A percentile compares a stretch with the other conserved stretches of the same genome.
These are phyloP conservation scores for Xanthia togata DNA, from an alignment of 2,888 invertebrate genomes.

Conservation along the genomic window DNA sequence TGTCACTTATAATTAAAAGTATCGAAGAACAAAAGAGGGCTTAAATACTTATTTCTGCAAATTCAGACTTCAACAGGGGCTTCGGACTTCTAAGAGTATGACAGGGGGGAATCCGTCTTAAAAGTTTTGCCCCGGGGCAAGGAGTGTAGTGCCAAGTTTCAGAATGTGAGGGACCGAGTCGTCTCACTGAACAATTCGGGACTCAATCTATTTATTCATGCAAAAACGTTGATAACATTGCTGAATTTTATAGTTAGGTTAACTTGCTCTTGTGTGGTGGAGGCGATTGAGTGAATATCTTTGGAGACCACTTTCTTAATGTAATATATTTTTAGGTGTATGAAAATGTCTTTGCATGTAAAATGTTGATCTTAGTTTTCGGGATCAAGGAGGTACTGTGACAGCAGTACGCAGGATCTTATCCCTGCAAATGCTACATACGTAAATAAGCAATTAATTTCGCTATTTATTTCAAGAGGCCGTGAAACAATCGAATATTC, in stretches of 20 bases:
- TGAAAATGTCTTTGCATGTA: not conserved
- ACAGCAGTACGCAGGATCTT: too few species aligned
- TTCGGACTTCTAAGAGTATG: conserved; percentile 44
- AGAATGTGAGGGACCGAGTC: conserved; percentile 37
- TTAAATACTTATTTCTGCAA: conserved; percentile 49
- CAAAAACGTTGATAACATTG: conserved; percentile 53
- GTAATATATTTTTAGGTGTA: not conserved
- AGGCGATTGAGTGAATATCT: conserved; percentile 15
- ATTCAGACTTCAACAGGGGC: conserved; percentile 32
- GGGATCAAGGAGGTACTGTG: not conserved
- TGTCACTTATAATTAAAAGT: conserved; percentile 35
- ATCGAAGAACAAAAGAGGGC: conserved; percentile 36
- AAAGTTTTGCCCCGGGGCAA: conserved; percentile 47
- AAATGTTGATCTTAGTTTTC: not conserved
- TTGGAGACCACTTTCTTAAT: not conserved
- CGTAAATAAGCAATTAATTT: too few species aligned
- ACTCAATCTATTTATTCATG: conserved; percentile 55
- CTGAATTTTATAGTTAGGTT: conserved; percentile 49
- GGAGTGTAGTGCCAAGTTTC: conserved; percentile 39
- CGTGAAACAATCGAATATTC: too few species aligned
- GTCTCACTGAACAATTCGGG: conserved; percentile 40
- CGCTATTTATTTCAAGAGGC: too few species aligned
- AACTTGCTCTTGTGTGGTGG: conserved; percentile 39
- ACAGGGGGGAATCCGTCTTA: conserved; percentile 45
- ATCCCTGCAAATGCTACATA: too few species aligned